A percentile compares a stretch with the other conserved stretches of the same genome.
phyloP scores from a whole-genome alignment of 1,140 invertebrate species.

The Anadara kagoshimensis region DNA sequence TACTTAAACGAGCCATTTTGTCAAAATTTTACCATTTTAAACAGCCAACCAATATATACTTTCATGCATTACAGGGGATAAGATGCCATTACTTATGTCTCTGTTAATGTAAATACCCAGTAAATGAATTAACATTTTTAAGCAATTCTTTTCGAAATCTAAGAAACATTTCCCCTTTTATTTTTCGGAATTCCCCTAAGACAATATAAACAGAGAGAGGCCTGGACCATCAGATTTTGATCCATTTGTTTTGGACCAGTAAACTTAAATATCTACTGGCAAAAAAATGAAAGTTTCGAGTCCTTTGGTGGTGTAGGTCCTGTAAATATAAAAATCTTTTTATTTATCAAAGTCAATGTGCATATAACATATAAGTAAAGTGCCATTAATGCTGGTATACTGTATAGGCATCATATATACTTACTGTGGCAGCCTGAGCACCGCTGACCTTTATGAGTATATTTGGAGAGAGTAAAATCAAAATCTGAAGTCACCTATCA shows the following conservation, averaged over 20 bases:
- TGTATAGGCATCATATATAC: slow-evolving; percentile 14
- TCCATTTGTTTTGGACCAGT: not conserved
- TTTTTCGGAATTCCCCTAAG: too few relatives aligned
- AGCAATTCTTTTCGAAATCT: too few relatives aligned
- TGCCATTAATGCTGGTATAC: not conserved
- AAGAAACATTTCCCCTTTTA: too few relatives aligned
- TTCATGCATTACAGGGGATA: too few relatives aligned
- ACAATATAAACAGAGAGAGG: too few relatives aligned
- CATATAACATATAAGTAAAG: not conserved
- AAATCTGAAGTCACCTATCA: slow-evolving; percentile 43
- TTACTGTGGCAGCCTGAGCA: slow-evolving; percentile 37
- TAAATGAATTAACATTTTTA: too few relatives aligned
- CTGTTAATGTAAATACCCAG: too few relatives aligned
- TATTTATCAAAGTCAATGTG: not conserved
- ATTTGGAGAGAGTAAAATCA: slow-evolving; percentile 46
- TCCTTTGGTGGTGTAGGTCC: not conserved
- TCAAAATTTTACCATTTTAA: too few relatives aligned
- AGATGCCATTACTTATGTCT: too few relatives aligned
- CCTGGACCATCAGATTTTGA: too few relatives aligned
- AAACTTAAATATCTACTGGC: not conserved
- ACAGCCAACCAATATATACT: too few relatives aligned
- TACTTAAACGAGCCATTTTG: too few relatives aligned
- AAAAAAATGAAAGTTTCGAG: not conserved
- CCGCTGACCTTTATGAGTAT: slow-evolving; percentile 25
- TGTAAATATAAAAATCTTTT: not conserved